A percentile compares a stretch with the other conserved stretches of the same genome.
phyloP scores from a whole-genome alignment of 2,888 invertebrate genomes.

The Gymnoscelis rufifasciata region DNA sequence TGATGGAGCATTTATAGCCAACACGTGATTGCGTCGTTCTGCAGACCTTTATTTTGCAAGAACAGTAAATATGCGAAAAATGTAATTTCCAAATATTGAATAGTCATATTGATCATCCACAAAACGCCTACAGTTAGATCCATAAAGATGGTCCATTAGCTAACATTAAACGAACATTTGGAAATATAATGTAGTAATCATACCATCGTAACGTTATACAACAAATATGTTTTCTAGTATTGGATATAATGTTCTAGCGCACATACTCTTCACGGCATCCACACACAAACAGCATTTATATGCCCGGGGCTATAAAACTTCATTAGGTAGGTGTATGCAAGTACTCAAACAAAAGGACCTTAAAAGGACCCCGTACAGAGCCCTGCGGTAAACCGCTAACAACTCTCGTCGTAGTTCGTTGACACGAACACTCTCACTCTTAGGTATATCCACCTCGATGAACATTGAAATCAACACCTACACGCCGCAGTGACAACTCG shows the following conservation, averaged over 20 bases:
- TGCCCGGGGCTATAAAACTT: conserved; percentile 30
- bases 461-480: conserved; percentile 14
- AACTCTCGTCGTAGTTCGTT: conserved; percentile 42
- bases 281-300: conserved; percentile 1
- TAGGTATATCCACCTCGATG: conserved; percentile 24
- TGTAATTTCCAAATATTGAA: conserved; percentile 16
- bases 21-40: background rate
- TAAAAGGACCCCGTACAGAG: conserved; percentile 36
- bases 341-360: conserved; percentile 38
- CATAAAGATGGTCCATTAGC: conserved; percentile 10
- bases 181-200: too few species aligned
- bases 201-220: too few species aligned
- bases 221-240: too few species aligned
- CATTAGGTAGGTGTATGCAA: conserved; percentile 33
- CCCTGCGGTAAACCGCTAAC: conserved; percentile 57
- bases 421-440: conserved; percentile 50
- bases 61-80: background rate
- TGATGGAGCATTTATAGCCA: background rate
- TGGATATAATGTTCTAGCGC: too few species aligned
- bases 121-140: conserved; percentile 19
- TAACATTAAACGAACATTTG: background rate
- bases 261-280: too few species aligned
- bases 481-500: conserved; percentile 1
- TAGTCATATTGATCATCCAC: conserved; percentile 11
- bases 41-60: background rate